Evolutionary conservation across 92 coral and sea anemone species (phyloP).

Genomic region (Actinostola sp.): DNA sequence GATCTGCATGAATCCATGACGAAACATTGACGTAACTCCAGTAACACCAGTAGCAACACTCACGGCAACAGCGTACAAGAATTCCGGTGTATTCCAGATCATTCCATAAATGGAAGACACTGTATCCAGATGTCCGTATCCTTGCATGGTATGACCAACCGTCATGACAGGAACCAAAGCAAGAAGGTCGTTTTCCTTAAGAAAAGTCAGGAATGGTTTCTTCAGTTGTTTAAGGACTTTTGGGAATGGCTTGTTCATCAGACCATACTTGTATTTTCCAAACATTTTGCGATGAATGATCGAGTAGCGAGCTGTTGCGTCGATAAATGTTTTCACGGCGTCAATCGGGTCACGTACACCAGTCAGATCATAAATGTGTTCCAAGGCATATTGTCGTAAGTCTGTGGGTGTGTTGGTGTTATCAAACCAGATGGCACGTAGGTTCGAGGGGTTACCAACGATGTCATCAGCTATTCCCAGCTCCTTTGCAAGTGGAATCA

Average conservation of each 20-base stretch:
- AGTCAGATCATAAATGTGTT: constrained; percentile 17
- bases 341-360: background rate
- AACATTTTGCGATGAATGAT: constrained; percentile 41
- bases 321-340: constrained; percentile 15
- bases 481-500: constrained; percentile 8
- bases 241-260: constrained; percentile 37
- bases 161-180: constrained; percentile 30
- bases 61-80: constrained; percentile 6
- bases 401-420: background rate
- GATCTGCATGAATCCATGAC: constrained; percentile 38
- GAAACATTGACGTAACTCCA: constrained; percentile 28
- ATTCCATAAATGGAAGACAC: constrained; percentile 47
- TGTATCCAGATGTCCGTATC: constrained; percentile 46
- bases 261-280: constrained; percentile 45
- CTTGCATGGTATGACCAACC: constrained; percentile 42
- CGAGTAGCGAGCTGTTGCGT: constrained; percentile 24
- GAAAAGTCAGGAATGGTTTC: constrained; percentile 18
- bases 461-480: constrained; percentile 6
- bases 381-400: background rate
- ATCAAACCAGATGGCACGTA: constrained; percentile 6
- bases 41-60: background rate
- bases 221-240: constrained; percentile 13
- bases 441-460: background rate
- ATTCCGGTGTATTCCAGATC: constrained; percentile 53
- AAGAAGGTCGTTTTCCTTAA: constrained; percentile 8